Evolutionary conservation across 2,888 invertebrate species (phyloP).

Genomic region (Bugula neritina): DNA sequence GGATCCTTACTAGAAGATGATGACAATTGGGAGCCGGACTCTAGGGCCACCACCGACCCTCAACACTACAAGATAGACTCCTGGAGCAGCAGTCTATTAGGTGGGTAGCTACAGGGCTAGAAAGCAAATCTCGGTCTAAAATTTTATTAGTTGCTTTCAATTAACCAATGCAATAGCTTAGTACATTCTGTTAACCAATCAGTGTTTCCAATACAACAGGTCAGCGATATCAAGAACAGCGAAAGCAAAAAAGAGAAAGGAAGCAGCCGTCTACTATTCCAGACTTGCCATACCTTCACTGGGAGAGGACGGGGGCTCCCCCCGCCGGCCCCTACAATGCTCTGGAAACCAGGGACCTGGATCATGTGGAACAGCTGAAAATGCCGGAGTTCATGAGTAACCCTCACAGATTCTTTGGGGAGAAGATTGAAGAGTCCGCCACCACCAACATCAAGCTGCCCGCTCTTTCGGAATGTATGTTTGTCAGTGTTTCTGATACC

Average conservation of each 20-base stretch:
- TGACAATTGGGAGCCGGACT: slow-evolving; percentile 45
- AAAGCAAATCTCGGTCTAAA: no score
- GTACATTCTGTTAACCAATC: no score
- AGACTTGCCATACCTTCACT: slow-evolving; percentile 50
- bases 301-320: slow-evolving; percentile 50
- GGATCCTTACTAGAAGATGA: slow-evolving; percentile 32
- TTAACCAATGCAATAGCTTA: no score
- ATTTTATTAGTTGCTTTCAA: no score
- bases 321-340: slow-evolving; percentile 52
- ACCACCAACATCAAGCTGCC: slow-evolving; percentile 34
- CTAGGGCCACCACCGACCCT: slow-evolving; percentile 41
- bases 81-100: slow-evolving; percentile 48
- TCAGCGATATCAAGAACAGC: slow-evolving; percentile 48
- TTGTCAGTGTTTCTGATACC: no score
- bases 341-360: slow-evolving; percentile 39
- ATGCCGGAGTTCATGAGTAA: slow-evolving; percentile 43
- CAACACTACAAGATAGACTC: slow-evolving; percentile 43
- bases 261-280: slow-evolving; percentile 48
- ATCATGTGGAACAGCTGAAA: slow-evolving; percentile 35
- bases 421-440: slow-evolving; percentile 32
- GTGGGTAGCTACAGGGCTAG: slow-evolving; percentile 32
- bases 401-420: slow-evolving; percentile 44
- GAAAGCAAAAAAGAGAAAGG: slow-evolving; percentile 46
- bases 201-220: no score
- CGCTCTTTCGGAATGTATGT: slow-evolving; percentile 37